phyloP scores from a whole-genome alignment of 2,113 vertebrate genomes.

The Rhinopomastus cyanomelas region DNA sequence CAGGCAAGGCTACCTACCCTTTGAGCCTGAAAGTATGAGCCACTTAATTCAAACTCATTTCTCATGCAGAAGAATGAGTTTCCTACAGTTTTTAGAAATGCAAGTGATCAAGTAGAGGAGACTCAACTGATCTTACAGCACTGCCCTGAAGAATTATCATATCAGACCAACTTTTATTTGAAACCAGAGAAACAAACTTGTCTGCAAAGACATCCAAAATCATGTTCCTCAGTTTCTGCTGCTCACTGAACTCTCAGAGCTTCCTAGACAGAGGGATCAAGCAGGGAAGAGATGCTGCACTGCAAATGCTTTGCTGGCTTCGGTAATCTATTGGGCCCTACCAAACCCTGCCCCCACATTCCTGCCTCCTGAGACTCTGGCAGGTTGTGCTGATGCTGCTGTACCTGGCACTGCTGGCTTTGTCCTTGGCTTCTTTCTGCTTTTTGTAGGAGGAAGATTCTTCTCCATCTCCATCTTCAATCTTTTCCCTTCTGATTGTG shows the following conservation, averaged over 20 bases:
- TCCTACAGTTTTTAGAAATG: not conserved
- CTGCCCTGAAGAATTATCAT: not conserved
- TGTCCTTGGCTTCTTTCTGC: slow-evolving; percentile 87
- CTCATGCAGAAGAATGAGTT: not conserved
- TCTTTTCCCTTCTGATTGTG: slow-evolving; percentile 86
- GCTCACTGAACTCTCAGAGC: not conserved
- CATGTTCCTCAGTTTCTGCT: not conserved
- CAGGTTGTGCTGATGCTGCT: not conserved
- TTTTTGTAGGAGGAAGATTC: slow-evolving; percentile 88
- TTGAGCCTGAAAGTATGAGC: not conserved
- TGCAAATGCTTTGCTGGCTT: not conserved
- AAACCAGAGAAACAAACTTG: not conserved
- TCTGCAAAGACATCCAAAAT: not conserved
- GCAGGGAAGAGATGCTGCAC: not conserved
- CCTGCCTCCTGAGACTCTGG: not conserved
- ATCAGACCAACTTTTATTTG: not conserved
- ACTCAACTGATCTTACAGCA: not conserved
- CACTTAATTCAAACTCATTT: not conserved
- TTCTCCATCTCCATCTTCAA: slow-evolving; percentile 31
- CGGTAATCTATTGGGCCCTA: not conserved
- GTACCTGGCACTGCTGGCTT: slow-evolving; percentile 89
- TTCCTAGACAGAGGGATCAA: not conserved
- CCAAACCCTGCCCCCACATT: not conserved
- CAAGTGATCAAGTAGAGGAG: not conserved
- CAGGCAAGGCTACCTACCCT: not conserved